Evolutionary conservation across 1,140 invertebrate genomes (phyloP).

Genomic region (Phocides pigmalion): DNA sequence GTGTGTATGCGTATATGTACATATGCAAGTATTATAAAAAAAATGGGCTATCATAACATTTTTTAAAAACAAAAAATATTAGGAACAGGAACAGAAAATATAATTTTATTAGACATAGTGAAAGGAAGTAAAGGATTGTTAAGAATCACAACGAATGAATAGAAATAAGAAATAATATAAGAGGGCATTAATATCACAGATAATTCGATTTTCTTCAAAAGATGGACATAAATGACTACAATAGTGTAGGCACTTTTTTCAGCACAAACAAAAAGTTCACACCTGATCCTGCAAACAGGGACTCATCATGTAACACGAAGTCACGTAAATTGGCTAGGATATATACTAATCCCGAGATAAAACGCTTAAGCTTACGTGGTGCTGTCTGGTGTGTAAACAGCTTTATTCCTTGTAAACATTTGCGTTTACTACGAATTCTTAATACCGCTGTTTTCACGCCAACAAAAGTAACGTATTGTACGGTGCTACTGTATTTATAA

Average conservation of each 20-base stretch:
- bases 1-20: too few relatives aligned
- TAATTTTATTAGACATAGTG: too few relatives aligned
- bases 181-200: neutral
- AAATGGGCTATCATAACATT: too few relatives aligned
- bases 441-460: slow-evolving; percentile 8
- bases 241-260: slow-evolving; percentile 41
- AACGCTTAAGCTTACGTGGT: slow-evolving; percentile 70
- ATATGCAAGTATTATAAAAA: too few relatives aligned
- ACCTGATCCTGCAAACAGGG: slow-evolving; percentile 69
- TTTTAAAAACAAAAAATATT: too few relatives aligned
- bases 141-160: too few relatives aligned
- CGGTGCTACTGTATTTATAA: neutral
- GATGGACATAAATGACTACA: slow-evolving; percentile 17
- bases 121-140: too few relatives aligned
- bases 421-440: slow-evolving; percentile 39
- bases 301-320: slow-evolving; percentile 68
- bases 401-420: slow-evolving; percentile 72
- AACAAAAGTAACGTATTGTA: slow-evolving; percentile 5
- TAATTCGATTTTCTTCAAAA: neutral
- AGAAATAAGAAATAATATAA: neutral
- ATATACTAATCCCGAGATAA: slow-evolving; percentile 77
- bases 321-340: slow-evolving; percentile 77
- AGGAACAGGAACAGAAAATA: too few relatives aligned
- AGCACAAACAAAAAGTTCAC: slow-evolving; percentile 49
- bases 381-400: slow-evolving; percentile 68